Percentiles rank a stretch among this genome's conserved stretches.
These are phyloP conservation scores for Caerostris extrusa DNA, from an alignment of 1,140 invertebrate species.

Conservation along the genomic window DNA sequence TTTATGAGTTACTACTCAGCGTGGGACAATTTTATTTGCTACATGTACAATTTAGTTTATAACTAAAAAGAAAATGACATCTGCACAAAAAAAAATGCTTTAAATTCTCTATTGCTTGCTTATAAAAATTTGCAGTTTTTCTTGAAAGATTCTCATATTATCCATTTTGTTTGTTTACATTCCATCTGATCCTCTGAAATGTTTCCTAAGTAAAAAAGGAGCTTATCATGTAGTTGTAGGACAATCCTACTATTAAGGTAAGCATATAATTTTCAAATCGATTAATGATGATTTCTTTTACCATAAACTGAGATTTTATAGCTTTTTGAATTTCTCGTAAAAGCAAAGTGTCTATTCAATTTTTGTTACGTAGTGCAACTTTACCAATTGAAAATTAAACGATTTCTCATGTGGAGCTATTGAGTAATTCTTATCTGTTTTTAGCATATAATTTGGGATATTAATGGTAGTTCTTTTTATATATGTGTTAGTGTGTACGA, in stretches of 20 bases:
- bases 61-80: constrained; percentile 37
- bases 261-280: background rate
- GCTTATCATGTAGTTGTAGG: constrained; percentile 63
- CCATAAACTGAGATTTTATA: background rate
- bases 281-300: background rate
- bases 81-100: constrained; percentile 10
- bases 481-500: no score
- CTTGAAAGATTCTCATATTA: background rate
- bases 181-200: constrained; percentile 54
- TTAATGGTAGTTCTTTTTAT: no score
- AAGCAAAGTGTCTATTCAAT: background rate
- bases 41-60: background rate
- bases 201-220: constrained; percentile 64
- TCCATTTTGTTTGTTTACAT: constrained; percentile 57
- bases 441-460: background rate
- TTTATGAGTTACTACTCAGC: background rate
- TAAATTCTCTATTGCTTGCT: background rate
- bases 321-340: background rate
- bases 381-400: background rate
- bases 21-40: background rate
- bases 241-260: constrained; percentile 42
- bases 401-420: background rate
- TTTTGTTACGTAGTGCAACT: background rate
- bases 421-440: background rate
- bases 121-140: background rate